Conservation (phyloP, 2,113 vertebrate species). For the Symphodus melops region DNA sequence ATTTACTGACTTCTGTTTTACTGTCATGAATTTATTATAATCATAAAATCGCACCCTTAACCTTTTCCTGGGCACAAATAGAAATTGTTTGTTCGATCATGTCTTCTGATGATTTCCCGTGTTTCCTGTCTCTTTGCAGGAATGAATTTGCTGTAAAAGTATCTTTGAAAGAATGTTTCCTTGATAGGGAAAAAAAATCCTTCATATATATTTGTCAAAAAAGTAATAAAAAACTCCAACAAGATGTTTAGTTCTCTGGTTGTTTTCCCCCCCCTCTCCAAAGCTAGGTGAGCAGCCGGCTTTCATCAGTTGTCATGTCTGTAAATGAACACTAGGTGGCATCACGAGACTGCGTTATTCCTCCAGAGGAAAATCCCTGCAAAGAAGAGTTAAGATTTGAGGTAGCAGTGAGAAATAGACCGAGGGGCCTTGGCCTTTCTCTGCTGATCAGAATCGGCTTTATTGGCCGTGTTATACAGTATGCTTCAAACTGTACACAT, state of each 20-base stretch:
- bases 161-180: constrained; percentile 83
- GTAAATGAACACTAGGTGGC: constrained; percentile 67
- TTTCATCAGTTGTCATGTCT: background rate
- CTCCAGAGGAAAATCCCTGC: fast-evolving
- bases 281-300: too few species aligned
- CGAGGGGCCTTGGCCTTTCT: too few species aligned
- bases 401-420: too few species aligned
- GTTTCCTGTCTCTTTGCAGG: constrained; percentile 78
- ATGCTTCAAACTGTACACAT: too few species aligned
- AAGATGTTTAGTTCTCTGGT: constrained; percentile 34
- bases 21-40: constrained; percentile 57
- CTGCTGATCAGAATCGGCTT: too few species aligned
- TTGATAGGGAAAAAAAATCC: constrained; percentile 69
- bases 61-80: constrained; percentile 77
- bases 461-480: too few species aligned
- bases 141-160: constrained; percentile 82
- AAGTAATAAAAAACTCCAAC: constrained; percentile 83
- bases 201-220: constrained; percentile 89
- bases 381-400: background rate
- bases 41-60: constrained; percentile 60
- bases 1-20: constrained; percentile 61
- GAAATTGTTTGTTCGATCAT: constrained; percentile 71
- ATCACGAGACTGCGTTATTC: constrained; percentile 12
- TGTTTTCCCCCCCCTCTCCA: background rate
- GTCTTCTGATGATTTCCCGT: constrained; percentile 70